Evolutionary conservation across 1,140 invertebrate species (phyloP), one percentile per base, ranked within the genome.

Genomic region (Drosophila arizonae): DNA sequence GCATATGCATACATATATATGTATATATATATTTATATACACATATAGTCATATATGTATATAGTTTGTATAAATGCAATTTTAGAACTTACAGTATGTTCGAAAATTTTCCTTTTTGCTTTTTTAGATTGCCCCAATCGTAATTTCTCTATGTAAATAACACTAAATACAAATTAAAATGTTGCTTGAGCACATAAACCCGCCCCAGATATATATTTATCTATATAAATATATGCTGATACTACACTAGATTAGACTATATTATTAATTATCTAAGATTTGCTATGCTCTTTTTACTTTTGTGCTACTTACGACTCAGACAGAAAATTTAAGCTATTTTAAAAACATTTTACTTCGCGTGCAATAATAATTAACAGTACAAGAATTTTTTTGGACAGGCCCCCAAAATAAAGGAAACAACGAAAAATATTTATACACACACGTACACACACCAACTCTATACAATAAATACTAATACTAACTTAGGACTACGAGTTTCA

Each of bases 41-140:
- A 79, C 78, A 78, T 61, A 50, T 58, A 61, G 76, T 71, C 70
- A 72, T 74, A 62, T 64, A 82, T 78, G 61, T 81, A 58, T 85
- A 81, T 79, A 77, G 55, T 72, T 72, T 72, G 17, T 84, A 88
- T 88, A 88, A 88, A 88, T 88, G 84, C 84, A 79, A 84, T 88
- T 88, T 88, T 88, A 88, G 84, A 88, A 88, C 84, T 80, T 88
- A 85, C 84, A 88, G 84, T 88, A 79, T 69, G 84, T 88, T 88
- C 79, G 82, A 88, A 84, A 88, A 84, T 81, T 68, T 80, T 72
- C 46, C 65, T 63, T 87, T 78, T 86, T 75, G 73, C 72, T 72
- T 51, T 86, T 51, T 86, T 48, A 55, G 74, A 71, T 78, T 71
- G 41, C 15, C 72, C 68, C 36, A 39, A 21, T 55, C 43, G 21